Conservation (phyloP, 2,797 vertebrate genomes). For the Cyclopterus lumpus region DNA sequence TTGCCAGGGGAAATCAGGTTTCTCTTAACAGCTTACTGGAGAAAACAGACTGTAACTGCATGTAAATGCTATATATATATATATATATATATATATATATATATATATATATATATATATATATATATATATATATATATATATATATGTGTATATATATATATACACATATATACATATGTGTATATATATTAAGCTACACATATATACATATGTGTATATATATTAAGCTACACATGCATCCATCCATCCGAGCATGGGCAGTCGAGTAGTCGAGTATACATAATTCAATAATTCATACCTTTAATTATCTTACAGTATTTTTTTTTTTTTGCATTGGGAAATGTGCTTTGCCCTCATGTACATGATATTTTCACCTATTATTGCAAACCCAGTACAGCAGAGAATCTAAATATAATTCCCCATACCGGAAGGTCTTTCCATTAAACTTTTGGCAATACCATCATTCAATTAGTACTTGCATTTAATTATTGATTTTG, state of each 20-base stretch:
- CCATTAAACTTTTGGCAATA: conserved; percentile 58
- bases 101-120: too few species aligned
- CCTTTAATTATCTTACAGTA: conserved; percentile 21
- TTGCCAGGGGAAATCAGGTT: not conserved
- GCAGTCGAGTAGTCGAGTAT: not conserved
- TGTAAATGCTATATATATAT: too few species aligned
- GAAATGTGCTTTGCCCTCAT: conserved; percentile 19
- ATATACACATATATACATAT: too few species aligned
- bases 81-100: too few species aligned
- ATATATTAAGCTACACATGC: not conserved
- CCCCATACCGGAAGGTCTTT: conserved; percentile 29
- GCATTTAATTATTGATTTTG: conserved; percentile 59
- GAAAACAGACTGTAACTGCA: not conserved
- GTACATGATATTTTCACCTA: conserved; percentile 10
- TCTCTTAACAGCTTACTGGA: not conserved
- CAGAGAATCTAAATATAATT: conserved; percentile 49
- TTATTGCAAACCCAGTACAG: conserved; percentile 34
- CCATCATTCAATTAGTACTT: conserved; percentile 59
- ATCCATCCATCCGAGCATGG: conserved; percentile 8
- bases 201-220: too few species aligned
- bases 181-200: not conserved
- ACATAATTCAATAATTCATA: conserved; percentile 27
- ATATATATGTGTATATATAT: too few species aligned
- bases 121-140: too few species aligned
- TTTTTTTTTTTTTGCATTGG: conserved; percentile 4